Evolutionary conservation across 1,140 invertebrate genomes (phyloP), one percentile per base, ranked within the genome.

Genomic region (Trissolcus basalis): DNA sequence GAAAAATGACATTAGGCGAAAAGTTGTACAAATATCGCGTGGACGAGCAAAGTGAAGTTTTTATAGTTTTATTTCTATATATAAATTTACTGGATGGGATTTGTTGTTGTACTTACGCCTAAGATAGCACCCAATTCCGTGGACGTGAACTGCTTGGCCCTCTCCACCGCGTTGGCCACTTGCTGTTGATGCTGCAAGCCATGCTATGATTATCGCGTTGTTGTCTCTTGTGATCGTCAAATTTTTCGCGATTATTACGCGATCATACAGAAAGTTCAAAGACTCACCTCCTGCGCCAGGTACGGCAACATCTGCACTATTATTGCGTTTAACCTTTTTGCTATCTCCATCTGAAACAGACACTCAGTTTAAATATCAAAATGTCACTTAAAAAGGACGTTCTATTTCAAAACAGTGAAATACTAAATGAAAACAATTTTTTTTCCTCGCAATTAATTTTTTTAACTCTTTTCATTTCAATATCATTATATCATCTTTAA

Each of bases 81-180:
- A 35, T 10, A 35, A 35, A 9, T 3, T 39, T 39, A 8, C 9
- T 39, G 3, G 9, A 4, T 39, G 1, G 9, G 9, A 39, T 39
- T 39, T 39, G 36, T 39, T 55, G 51, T 32, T 53, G 54, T 77
- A 91, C 93, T 93, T 91, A 96, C 94, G 90, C 94, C 94, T 82
- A 96, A 95, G 82, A 96, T 95, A 77, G 94, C 92, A 88, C 97
- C 97, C 69, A 98, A 90, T 90, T 98, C 96, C 43, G 95, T 93
- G 94, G 97, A 96, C 72, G 96, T 97, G 76, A 98, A 95, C 90
- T 98, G 96, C 89, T 98, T 98, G 39, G 97, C 97, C 87, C 97
- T 90, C 82, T 98, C 97, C 19, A 98, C 95, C 3, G 97, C 96
- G 69, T 94, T 93, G 10, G 96, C 95, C 58, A 98, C 96, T 90